Base-by-base conservation (phyloP, 2,888 invertebrate species). In the Nasonia oneida region DNA sequence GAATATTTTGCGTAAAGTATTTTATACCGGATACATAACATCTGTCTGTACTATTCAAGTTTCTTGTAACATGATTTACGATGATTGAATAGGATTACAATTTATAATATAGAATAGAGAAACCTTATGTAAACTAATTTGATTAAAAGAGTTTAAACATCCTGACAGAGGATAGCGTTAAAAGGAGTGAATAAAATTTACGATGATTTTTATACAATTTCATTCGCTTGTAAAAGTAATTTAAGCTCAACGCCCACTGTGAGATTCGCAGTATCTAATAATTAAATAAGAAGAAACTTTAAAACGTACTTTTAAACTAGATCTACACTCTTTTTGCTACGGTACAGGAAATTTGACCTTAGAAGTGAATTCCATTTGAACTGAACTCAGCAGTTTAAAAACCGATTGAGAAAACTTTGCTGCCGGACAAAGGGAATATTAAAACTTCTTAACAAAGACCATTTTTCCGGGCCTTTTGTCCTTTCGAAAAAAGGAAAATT, bases 371-470 rank as follows among this genome's bases (percentile, higher is more conserved):
- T 75, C 67, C 50, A 82, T 75, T 75, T 37, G 50, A 6, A 50
- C 50, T 61, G n/a, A n/a, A 23, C 10, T n/a, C 57, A 64, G 67
- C 64, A 82, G n/a, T 82, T 75, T 75, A 75, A 67, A 75, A 82
- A 64, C 50, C 33, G 75, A 64, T 82, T 75, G 23, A 74, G 61
- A 75, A 75, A 75, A 82, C 47, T 82, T 75, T 81, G 42, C 75
- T 14, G 6, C 42, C 5, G 33, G 23, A 64, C 57, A 81, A 81
- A 82, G 57, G 73, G 71, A 71, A 57, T 81, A 71, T 23, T 39
- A 42, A 76, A 71, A 74, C 61, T 81, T 64, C 37, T 75, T 37
- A 83, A 77, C 76, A 77, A 83, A 77, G 83, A 29, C 37, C 76
- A 70, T 64, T 74, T 81, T 74, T 61, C 73, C 42, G 47, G 14